Evolutionary conservation across 2,113 vertebrate species (phyloP).

Genomic region (Pelusios castaneus): DNA sequence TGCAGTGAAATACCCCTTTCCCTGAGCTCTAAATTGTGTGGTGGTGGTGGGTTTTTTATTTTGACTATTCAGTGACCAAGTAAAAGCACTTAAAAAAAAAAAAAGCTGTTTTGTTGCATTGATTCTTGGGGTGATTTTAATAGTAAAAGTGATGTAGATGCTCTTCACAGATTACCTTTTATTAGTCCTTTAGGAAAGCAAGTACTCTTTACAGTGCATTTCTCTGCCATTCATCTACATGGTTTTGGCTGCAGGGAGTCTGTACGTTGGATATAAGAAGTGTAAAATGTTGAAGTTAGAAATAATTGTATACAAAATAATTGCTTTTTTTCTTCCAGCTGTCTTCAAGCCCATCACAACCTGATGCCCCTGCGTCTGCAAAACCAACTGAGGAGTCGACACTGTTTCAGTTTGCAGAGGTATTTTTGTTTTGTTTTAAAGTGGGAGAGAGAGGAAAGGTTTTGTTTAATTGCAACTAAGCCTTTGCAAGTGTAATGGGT

Average conservation of each 20-base stretch:
- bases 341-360: constrained; percentile 79
- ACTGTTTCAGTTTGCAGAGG: constrained; percentile 86
- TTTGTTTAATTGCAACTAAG: not conserved
- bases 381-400: constrained; percentile 82
- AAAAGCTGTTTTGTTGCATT: not conserved
- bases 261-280: not conserved
- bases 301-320: constrained; percentile 16
- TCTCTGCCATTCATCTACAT: not conserved
- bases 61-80: not conserved
- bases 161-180: not conserved
- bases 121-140: not conserved
- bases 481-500: not conserved
- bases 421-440: constrained; percentile 41
- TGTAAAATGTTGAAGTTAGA: not conserved
- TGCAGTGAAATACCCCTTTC: not conserved
- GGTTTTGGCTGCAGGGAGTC: not conserved
- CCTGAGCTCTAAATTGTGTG: constrained; percentile 1
- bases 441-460: not conserved
- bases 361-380: constrained; percentile 65
- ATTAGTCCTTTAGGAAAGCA: not conserved
- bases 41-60: not conserved
- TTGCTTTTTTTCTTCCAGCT: constrained; percentile 76
- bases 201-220: not conserved
- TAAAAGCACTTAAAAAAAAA: not conserved
- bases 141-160: not conserved